These are phyloP conservation scores for Cyclina sinensis DNA, from an alignment of 1,140 invertebrate species.

Conservation along the genomic window DNA sequence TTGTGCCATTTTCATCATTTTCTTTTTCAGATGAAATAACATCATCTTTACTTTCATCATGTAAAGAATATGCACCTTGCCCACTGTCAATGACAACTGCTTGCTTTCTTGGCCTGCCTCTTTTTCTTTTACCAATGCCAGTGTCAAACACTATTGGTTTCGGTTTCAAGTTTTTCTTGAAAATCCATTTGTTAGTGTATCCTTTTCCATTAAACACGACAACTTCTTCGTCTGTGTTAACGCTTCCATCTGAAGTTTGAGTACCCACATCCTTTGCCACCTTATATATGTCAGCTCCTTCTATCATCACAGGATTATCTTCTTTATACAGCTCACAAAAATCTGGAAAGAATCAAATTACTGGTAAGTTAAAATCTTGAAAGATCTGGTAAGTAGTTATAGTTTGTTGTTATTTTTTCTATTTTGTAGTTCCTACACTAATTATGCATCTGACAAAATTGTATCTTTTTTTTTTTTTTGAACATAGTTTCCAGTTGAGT, in stretches of 20 bases:
- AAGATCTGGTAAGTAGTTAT: too few species aligned
- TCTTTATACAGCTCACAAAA: conserved; percentile 51
- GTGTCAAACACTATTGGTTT: neutral
- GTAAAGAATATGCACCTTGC: neutral
- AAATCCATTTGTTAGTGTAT: neutral
- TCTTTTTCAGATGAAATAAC: conserved; percentile 38
- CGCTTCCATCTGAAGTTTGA: conserved; percentile 28
- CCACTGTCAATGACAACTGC: neutral
- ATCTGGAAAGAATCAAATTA: too few species aligned
- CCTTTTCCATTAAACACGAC: neutral
- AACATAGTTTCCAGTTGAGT: too few species aligned
- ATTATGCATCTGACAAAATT: too few species aligned
- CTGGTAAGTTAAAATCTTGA: too few species aligned
- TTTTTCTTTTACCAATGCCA: neutral
- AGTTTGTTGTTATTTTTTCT: too few species aligned
- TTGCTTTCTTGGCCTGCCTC: conserved; percentile 69
- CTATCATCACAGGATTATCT: neutral
- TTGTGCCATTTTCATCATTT: conserved; percentile 52
- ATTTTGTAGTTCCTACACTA: too few species aligned
- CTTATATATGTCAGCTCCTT: neutral
- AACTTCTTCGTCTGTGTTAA: neutral
- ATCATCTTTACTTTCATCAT: conserved; percentile 43
- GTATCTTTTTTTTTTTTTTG: too few species aligned
- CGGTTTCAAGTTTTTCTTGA: neutral
- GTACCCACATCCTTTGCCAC: neutral